These are phyloP conservation scores for Entomyzon cyanotis DNA, from an alignment of 2,113 vertebrate genomes.

Conservation along the genomic window DNA sequence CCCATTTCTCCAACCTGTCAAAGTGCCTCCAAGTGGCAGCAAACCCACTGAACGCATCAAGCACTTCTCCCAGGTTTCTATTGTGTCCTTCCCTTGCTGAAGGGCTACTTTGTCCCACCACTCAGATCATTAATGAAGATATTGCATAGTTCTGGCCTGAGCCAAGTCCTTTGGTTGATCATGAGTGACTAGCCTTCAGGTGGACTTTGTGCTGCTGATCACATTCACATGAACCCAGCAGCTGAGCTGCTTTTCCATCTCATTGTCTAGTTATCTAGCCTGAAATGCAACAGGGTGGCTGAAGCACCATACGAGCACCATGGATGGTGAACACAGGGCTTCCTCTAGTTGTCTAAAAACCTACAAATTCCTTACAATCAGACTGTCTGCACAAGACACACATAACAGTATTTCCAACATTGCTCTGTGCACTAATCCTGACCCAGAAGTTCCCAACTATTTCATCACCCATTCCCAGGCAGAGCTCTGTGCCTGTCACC, in stretches of 20 bases:
- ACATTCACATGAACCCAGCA: background rate
- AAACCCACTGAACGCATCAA: background rate
- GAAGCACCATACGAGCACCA: background rate
- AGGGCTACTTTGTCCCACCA: rapidly evolving
- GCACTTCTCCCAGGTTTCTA: background rate
- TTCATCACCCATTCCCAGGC: background rate
- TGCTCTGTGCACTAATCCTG: background rate
- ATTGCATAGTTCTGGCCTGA: background rate
- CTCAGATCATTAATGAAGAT: background rate
- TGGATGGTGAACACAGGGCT: rapidly evolving
- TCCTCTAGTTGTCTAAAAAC: background rate
- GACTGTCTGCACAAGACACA: background rate
- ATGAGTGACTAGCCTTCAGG: background rate
- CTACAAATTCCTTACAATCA: background rate
- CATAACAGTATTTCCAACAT: background rate
- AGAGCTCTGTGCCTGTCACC: background rate
- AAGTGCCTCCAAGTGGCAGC: background rate
- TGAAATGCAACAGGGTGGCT: background rate
- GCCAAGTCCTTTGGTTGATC: background rate
- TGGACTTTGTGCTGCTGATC: background rate
- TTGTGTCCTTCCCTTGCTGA: background rate
- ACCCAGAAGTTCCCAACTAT: background rate
- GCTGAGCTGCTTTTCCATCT: background rate
- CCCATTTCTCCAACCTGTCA: background rate
- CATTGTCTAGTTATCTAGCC: background rate